Evolutionary conservation across 2,797 vertebrate species (phyloP), one percentile per base, ranked within the genome.

Genomic region (Centroberyx gerrardi): DNA sequence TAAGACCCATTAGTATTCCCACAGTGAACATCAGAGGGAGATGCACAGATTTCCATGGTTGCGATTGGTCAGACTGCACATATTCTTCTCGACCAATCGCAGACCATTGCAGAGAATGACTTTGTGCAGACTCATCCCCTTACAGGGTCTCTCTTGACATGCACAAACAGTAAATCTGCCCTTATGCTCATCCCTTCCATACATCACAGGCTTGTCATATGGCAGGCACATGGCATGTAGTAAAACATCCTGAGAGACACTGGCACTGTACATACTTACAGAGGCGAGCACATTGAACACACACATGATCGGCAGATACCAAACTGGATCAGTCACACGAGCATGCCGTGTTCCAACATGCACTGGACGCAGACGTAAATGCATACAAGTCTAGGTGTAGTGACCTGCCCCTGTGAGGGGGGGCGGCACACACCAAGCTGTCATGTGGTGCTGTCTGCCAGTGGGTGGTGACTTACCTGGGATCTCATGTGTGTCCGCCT

Each of bases 1-100:
- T 90, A 72, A 94, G 83, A 93, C 90, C 90, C 71, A 59, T 94
- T 93, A 94, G 92, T 90, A 69, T 78, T 76, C 79, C 90, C 68
- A 84, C 78, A 75, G 8, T 77, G 52, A 68, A 84, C 74, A 76
- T 86, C 74, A 70, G 55, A 85, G 46, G 82, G 59, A 83, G 72
- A 83, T 85, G 72, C 82, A 82, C 82, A 79, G 73, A 70, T 91
- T 92, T 91, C 63, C 93, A 89, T 83, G 82, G 84, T 71, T 87
- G 83, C 8, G 82, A 91, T 89, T 87, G 88, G 80, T 86, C 48
- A 33, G 28, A 70, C 5, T 46, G 46, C 28, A n/a, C 64, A 62
- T 22, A 17, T 59, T 53, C 44, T 31, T 18, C 42, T 68, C 49
- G 51, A 78, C 84, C 87, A 82, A 91, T 91, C 88, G 36, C 88